Percentiles rank a stretch among this genome's conserved stretches.
phyloP scores from a whole-genome alignment of 1,140 invertebrate genomes.

The Leptopilina boulardi region DNA sequence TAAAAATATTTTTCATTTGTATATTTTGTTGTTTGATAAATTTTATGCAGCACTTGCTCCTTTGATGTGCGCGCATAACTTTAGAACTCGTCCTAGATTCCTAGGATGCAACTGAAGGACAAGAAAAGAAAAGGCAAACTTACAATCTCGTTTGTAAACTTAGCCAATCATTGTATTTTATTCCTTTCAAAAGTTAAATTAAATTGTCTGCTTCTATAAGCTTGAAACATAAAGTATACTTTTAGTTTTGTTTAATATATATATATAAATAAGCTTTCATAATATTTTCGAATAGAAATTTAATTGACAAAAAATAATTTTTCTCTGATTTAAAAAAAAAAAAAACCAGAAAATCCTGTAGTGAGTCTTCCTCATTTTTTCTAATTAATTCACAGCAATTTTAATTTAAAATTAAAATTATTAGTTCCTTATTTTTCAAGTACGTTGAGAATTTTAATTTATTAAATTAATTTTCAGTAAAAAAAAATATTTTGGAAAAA shows the following conservation, averaged over 20 bases:
- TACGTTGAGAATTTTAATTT: too few species aligned
- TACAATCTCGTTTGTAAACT: slow-evolving; percentile 13
- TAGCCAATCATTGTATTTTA: slow-evolving; percentile 26
- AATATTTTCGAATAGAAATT: too few species aligned
- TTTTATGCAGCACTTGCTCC: slow-evolving; percentile 32
- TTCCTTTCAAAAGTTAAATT: slow-evolving; percentile 12
- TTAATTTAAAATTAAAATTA: too few species aligned
- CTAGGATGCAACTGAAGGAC: slow-evolving; percentile 16
- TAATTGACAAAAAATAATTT: too few species aligned
- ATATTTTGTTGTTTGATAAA: slow-evolving; percentile 9
- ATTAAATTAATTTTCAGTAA: too few species aligned
- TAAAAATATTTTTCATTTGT: background rate
- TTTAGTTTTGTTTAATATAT: background rate
- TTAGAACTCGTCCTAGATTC: slow-evolving; percentile 26
- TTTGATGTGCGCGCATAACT: slow-evolving; percentile 29
- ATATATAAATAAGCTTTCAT: too few species aligned
- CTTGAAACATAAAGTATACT: background rate
- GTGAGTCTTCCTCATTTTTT: too few species aligned
- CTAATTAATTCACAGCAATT: too few species aligned
- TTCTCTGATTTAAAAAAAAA: too few species aligned
- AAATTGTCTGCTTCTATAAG: slow-evolving; percentile 7
- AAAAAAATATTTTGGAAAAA: too few species aligned
- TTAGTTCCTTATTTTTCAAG: too few species aligned
- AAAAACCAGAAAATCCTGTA: too few species aligned
- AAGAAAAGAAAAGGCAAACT: slow-evolving; percentile 20